Conservation (phyloP, 2,113 vertebrate genomes). For the Gracilinanus agilis region DNA sequence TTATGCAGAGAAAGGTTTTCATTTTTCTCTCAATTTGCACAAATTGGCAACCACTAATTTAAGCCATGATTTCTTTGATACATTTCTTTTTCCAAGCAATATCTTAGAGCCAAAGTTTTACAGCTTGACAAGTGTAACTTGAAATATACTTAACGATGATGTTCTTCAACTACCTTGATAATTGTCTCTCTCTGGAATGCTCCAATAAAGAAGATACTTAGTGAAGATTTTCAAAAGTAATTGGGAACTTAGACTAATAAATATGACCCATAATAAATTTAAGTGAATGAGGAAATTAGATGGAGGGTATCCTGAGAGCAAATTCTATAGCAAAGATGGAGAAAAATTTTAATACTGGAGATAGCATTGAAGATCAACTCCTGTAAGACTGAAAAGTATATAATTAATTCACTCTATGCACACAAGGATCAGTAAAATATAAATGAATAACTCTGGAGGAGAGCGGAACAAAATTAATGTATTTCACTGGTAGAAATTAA, state of each 20-base stretch:
- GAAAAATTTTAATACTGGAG: neutral
- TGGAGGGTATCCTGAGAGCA: neutral
- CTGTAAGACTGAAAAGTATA: neutral
- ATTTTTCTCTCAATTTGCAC: neutral
- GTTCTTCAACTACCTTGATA: neutral
- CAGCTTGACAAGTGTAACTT: conserved; percentile 20
- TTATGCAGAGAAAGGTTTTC: neutral
- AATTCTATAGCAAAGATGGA: neutral
- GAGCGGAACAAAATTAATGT: conserved; percentile 3
- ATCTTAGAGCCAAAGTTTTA: conserved; percentile 1
- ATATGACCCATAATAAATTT: conserved; percentile 24
- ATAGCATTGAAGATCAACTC: neutral
- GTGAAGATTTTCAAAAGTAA: conserved; percentile 31
- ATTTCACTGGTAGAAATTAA: conserved; percentile 18
- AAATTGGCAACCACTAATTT: neutral
- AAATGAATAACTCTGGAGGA: conserved; percentile 33
- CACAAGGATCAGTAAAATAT: conserved; percentile 13
- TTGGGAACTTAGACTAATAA: conserved; percentile 33
- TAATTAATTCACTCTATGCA: conserved; percentile 26
- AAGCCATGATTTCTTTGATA: neutral
- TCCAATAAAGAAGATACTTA: conserved; percentile 44
- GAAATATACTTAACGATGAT: conserved; percentile 1
- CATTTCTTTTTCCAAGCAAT: neutral
- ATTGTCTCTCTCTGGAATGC: conserved; percentile 19
- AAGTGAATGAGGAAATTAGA: conserved; percentile 13